These are phyloP conservation scores for Thomomys bottae DNA, from an alignment of 2,113 vertebrate genomes.

Conservation along the genomic window DNA sequence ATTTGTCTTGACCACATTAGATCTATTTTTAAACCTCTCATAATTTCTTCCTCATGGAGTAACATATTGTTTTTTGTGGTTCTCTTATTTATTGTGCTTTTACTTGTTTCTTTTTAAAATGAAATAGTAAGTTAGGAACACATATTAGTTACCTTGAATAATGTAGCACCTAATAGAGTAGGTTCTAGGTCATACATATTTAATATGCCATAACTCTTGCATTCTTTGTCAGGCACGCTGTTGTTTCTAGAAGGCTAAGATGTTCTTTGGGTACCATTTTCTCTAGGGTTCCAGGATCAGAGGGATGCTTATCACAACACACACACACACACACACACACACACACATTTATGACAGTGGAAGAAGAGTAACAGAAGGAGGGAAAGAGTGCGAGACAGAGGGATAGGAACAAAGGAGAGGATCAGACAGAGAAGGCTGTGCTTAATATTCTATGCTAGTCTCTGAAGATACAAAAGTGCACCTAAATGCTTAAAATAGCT, in stretches of 20 bases:
- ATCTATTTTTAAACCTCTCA: conserved; percentile 63
- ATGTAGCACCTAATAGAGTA: neutral
- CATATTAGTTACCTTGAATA: neutral
- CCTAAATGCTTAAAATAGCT: neutral
- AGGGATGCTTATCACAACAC: neutral
- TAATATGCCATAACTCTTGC: neutral
- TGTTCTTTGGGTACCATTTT: neutral
- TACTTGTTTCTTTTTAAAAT: neutral
- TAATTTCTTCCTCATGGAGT: conserved; percentile 4
- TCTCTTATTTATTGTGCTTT: conserved; percentile 5
- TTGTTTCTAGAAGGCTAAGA: conserved; percentile 25
- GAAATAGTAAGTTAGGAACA: neutral
- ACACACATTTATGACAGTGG: neutral
- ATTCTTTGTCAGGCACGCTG: neutral
- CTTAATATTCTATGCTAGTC: neutral
- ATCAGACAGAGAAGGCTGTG: neutral
- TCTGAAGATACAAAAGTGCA: neutral
- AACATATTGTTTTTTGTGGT: neutral
- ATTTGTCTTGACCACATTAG: conserved; percentile 40
- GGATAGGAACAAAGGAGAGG: neutral
- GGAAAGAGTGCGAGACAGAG: too few species aligned
- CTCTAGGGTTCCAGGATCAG: neutral
- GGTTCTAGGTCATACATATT: neutral
- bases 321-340: too few species aligned
- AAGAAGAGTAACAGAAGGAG: neutral